phyloP scores from a whole-genome alignment of 2,888 invertebrate species.

The Bembecia ichneumoniformis region DNA sequence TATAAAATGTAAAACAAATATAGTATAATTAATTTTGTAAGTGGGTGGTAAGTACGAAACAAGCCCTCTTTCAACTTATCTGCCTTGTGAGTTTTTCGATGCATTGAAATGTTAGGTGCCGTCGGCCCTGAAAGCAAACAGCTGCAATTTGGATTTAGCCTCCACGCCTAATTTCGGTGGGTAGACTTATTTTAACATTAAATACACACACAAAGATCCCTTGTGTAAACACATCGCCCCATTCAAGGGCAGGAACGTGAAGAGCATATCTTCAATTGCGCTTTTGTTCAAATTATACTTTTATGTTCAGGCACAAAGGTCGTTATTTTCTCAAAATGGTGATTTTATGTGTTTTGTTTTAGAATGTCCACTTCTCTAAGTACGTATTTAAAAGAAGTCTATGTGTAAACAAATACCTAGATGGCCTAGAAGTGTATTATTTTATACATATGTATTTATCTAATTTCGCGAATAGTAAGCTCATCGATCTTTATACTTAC shows the following conservation, averaged over 20 bases:
- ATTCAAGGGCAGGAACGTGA: constrained; percentile 41
- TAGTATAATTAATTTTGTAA: neutral
- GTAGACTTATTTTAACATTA: constrained; percentile 70
- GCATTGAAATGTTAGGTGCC: constrained; percentile 6
- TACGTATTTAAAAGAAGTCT: too few relatives aligned
- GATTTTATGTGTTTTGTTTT: too few relatives aligned
- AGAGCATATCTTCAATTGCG: constrained; percentile 29
- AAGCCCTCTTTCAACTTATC: neutral
- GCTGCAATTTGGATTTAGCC: constrained; percentile 66
- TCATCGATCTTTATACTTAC: too few relatives aligned
- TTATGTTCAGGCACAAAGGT: neutral
- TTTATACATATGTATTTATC: too few relatives aligned
- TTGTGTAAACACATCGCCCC: constrained; percentile 66
- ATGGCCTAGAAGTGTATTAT: too few relatives aligned
- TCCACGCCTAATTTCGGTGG: constrained; percentile 67
- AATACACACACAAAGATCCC: constrained; percentile 66
- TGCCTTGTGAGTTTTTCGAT: constrained; percentile 4
- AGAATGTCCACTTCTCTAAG: neutral
- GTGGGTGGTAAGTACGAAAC: too few relatives aligned
- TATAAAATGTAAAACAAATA: neutral
- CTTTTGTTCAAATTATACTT: neutral
- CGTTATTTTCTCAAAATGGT: neutral
- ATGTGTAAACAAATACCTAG: too few relatives aligned
- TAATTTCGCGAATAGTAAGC: too few relatives aligned
- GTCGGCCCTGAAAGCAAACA: constrained; percentile 39